Base-by-base conservation (phyloP, 2,113 vertebrate genomes). In the Rousettus leschenaultii region DNA sequence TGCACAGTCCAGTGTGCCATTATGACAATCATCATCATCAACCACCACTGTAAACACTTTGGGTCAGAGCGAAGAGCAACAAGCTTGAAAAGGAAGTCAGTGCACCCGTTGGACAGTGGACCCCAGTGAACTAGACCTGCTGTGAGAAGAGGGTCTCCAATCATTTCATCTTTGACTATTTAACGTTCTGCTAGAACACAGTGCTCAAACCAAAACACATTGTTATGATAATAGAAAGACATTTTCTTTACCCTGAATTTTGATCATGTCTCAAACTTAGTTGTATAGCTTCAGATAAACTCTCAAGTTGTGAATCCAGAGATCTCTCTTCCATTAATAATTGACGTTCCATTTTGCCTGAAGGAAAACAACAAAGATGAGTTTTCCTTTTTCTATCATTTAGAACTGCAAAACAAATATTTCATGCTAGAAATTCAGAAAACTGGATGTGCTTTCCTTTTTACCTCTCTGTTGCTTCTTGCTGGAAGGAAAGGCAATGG, bases 331-430 rank as follows among this genome's bases (percentile, higher is more conserved):
- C 90, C 87, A 97, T 97, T 91, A 96, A 92, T 79, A 99, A 97
- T 84, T 98, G 98, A 45, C 98, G n/a, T 88, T 99, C 98, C 74
- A 99, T 97, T 95, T 98, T 98, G 92, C 99, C 99, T 99, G 86
- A 77, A 97, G 90, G 83, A 93, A 95, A 95, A 94, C 93, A 30
- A 98, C 13, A 95, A 0, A 93, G 40, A 91, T 66, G 70, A 7
- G 45, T 89, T 90, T 57, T 26, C 8, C 24, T 77, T 48, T 91
- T 86, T 53, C 48, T 51, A 61, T 68, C 55, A 40, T 75, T 53
- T 30, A 75, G 3, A 93, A 80, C 28, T 40, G 86, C 53, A 95
- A 43, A 94, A 10, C 33, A 71, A 95, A 84, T 10, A 91, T 88
- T 83, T 77, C 48, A 55, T 38, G 22, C 35, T 94, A 18, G 68